phyloP scores from a whole-genome alignment of 2,797 vertebrate genomes.

The Galagoides demidoff region DNA sequence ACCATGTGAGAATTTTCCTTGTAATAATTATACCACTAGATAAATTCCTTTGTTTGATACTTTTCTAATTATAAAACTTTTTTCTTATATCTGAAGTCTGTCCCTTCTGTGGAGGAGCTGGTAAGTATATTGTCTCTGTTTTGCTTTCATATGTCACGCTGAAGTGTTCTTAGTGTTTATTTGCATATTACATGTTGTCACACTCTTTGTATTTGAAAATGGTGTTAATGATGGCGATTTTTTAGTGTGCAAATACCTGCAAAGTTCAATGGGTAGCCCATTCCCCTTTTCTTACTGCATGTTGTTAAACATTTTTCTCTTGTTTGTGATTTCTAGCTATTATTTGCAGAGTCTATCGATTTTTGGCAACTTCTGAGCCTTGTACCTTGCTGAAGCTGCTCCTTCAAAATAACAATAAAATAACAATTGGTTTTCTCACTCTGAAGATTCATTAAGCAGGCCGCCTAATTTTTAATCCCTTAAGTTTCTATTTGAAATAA shows the following conservation, averaged over 20 bases:
- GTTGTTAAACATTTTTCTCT: slow-evolving; percentile 18
- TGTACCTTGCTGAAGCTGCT: background rate
- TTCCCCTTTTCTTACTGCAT: slow-evolving; percentile 33
- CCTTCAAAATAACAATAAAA: slow-evolving; percentile 46
- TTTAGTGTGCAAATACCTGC: background rate
- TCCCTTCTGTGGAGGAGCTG: slow-evolving; percentile 93
- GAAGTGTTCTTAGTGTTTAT: slow-evolving; percentile 54
- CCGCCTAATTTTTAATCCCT: background rate
- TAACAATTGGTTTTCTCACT: slow-evolving; percentile 3
- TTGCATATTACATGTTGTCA: slow-evolving; percentile 57
- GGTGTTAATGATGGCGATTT: slow-evolving; percentile 1
- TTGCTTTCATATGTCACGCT: slow-evolving; percentile 68
- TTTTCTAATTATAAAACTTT: slow-evolving; percentile 90
- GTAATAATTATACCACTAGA: slow-evolving; percentile 64
- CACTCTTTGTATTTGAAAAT: slow-evolving; percentile 57
- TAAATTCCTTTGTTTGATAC: slow-evolving; percentile 74
- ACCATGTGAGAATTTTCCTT: slow-evolving; percentile 49
- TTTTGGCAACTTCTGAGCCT: slow-evolving; percentile 27
- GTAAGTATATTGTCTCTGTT: slow-evolving; percentile 91
- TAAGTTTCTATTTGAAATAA: slow-evolving; percentile 55
- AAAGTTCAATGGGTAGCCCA: background rate
- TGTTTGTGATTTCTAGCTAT: slow-evolving; percentile 39
- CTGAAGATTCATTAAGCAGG: background rate
- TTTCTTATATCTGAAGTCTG: slow-evolving; percentile 94
- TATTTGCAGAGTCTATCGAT: slow-evolving; percentile 36